These are phyloP conservation scores for Paraplagusia blochii DNA, from an alignment of 2,113 vertebrate species.

Conservation along the genomic window DNA sequence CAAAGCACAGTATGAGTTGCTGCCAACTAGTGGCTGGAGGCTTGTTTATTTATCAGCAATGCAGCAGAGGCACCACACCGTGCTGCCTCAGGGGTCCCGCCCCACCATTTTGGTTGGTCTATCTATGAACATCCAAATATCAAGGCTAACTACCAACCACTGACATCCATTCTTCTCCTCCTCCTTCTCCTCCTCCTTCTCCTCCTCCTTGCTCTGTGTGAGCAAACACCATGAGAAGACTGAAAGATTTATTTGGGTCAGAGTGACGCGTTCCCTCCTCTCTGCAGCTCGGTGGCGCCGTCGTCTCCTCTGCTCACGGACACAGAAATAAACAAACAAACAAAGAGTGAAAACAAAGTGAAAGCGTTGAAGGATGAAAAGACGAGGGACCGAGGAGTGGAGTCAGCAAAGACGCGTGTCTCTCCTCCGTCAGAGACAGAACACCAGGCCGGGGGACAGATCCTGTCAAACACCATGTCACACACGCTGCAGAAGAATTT, in stretches of 20 bases:
- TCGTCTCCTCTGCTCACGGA: constrained; percentile 29
- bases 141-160: too few species aligned
- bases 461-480: constrained; percentile 62
- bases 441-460: constrained; percentile 47
- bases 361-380: constrained; percentile 35
- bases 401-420: constrained; percentile 64
- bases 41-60: too few species aligned
- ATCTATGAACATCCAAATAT: too few species aligned
- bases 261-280: constrained; percentile 5
- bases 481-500: constrained; percentile 29
- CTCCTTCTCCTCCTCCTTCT: constrained; percentile 7
- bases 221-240: background rate
- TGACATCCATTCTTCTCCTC: too few species aligned
- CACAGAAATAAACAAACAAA: constrained; percentile 17
- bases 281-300: constrained; percentile 5
- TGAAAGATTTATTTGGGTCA: constrained; percentile 14
- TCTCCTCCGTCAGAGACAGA: constrained; percentile 47
- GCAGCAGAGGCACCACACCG: too few species aligned
- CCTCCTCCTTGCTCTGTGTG: background rate
- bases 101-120: too few species aligned
- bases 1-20: too few species aligned
- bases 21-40: too few species aligned
- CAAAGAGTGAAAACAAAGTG: constrained; percentile 10
- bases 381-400: constrained; percentile 50
- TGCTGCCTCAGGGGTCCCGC: too few species aligned